Base-by-base conservation (phyloP, 2,113 vertebrate species). In the Cyrtonyx montezumae region DNA sequence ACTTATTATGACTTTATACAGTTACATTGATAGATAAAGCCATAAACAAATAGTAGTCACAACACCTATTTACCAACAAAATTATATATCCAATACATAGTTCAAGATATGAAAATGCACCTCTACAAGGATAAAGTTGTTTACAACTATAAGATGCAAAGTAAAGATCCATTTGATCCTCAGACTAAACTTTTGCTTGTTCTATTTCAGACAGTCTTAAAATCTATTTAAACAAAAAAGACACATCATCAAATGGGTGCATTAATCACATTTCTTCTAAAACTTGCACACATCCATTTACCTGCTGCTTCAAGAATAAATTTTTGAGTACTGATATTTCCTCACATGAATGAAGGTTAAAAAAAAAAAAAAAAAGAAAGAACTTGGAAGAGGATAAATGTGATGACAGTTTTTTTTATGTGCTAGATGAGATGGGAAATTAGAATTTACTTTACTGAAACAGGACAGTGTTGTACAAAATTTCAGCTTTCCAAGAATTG, bases 191-290 rank as follows among this genome's bases (percentile, higher is more conserved):
- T 87, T 88, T 40, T 61, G 28, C 30, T 73, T 7, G 0, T 30
- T 49, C 11, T 58, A 93, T n/a, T 88, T 73, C 79, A 94, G 23
- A 79, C 43, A 77, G 3, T 84, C 59, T 26, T 79, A 73, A 74
- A 80, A 84, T 22, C 30, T 84, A 17, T 59, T 79, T 70, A 79
- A 92, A 73, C 45, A 90, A 66, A 37, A 79, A 71, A 84, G 51
- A 36, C 40, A 32, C 14, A 66, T 70, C 9, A 66, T 40, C 58
- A 66, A 71, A 45, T 42, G 13, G 18, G 58, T 84, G n/a, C 46
- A 66, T 53, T 96, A 67, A 84, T 92, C 36, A 74, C 37, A 87
- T 56, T 63, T 71, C 42, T 68, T 79, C 23, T 94, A 65, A 84
- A 73, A 25, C 46, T 86, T 84, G 4, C 36, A 69, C 56, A 59